Evolutionary conservation across 2,888 invertebrate species (phyloP).

Genomic region (Drosophila meridionalis): DNA sequence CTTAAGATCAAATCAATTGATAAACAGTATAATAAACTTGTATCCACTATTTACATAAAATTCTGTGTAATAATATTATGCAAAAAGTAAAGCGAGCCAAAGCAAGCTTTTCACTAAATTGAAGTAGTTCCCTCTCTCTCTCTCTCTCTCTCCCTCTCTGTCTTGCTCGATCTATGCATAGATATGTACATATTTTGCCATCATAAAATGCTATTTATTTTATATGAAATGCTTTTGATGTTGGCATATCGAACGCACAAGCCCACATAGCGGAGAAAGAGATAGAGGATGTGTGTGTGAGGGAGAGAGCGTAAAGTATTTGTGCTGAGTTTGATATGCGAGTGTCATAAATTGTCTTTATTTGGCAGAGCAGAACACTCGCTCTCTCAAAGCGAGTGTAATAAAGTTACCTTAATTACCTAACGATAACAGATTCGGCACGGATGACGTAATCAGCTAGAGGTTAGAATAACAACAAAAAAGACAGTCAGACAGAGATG

Average conservation of each 20-base stretch:
- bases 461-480: conserved; percentile 5
- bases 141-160: not conserved
- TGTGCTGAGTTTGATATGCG: conserved; percentile 47
- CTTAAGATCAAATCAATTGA: conserved; percentile 81
- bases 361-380: conserved; percentile 32
- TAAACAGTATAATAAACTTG: conserved; percentile 78
- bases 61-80: conserved; percentile 70
- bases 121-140: conserved; percentile 45
- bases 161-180: conserved; percentile 13
- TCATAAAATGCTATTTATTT: conserved; percentile 63
- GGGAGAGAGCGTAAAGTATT: conserved; percentile 1
- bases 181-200: conserved; percentile 53
- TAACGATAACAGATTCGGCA: conserved; percentile 41
- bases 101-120: conserved; percentile 54
- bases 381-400: conserved; percentile 12
- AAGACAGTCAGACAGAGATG: not conserved
- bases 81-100: conserved; percentile 56
- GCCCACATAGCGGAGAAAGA: conserved; percentile 25
- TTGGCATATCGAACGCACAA: conserved; percentile 49
- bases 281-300: not conserved
- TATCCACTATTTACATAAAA: conserved; percentile 77
- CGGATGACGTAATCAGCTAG: conserved; percentile 45
- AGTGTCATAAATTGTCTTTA: conserved; percentile 62
- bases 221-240: conserved; percentile 66
- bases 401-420: conserved; percentile 63